Evolutionary conservation across 2,888 invertebrate species (phyloP), one percentile per base, ranked within the genome.

Genomic region (Sepioteuthis lessoniana): DNA sequence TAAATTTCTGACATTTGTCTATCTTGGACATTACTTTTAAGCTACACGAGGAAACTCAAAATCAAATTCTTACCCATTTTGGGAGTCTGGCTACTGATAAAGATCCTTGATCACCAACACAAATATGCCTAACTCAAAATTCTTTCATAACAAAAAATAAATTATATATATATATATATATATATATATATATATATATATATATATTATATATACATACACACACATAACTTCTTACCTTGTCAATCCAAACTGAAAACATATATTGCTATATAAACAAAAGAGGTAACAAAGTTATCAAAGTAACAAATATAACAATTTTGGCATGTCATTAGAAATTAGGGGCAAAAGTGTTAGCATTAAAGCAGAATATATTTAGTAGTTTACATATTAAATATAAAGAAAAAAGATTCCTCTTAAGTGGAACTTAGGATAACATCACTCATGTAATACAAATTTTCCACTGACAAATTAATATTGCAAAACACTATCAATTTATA

Each of bases 271-370:
- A n/a, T n/a, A 76, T 13, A 76, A 76, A 21, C n/a, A 76, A 76
- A n/a, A n/a, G 13, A 76, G 76, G 76, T 55, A 25, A 55, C 55
- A 55, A 55, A 25, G 5, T 55, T 1, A 55, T 25, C 42, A 42
- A 3, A 42, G 42, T 42, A 42, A 42, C 42, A 42, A 42, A 42
- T 42, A 60, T 3, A 76, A 76, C n/a, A 76, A n/a, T 76, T 76
- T 76, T 76, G 76, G 76, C 76, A 76, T 76, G 76, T 76, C 76
- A 76, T 76, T 35, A 76, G 76, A 76, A 76, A 76, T 76, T 76
- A 76, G 76, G 76, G 76, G 76, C 76, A 35, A 76, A 35, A n/a
- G n/a, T 76, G 76, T 76, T 76, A 31, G 60, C 31, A 76, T 76
- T 76, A 76, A n/a, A 35, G 19, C n/a, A n/a, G 13, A 76, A 76